Base-by-base conservation (phyloP, 2,113 vertebrate genomes). In the Vulpes vulpes region DNA sequence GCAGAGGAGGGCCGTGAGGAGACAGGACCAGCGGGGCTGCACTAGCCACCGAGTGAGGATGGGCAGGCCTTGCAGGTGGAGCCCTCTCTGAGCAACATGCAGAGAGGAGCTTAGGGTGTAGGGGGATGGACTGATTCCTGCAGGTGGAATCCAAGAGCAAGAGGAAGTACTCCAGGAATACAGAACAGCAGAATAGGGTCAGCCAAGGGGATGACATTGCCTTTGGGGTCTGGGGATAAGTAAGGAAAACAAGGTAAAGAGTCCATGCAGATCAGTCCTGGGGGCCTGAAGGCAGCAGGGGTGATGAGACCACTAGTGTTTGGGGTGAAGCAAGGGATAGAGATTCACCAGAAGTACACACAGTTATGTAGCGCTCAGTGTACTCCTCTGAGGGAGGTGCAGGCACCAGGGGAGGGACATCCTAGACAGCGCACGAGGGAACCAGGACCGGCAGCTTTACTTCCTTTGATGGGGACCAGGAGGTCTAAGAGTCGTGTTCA, bases 281-380 rank as follows among this genome's bases (percentile, higher is more conserved):
- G 38, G 30, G 38, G 25, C 20, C 7, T 4, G 30, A 12, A 19
- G 23, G 25, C 35, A 2, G 59, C 8, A 49, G 59, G 35, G 35
- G 1, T 3, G n/a, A 59, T 0, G 1, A 62, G 81, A 59, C 5
- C 35, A 1, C 9, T 6, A 23, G 35, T 0, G 4, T 17, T 64
- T 11, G 25, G 59, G 35, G 15, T 0, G 9, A 83, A 30, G 25
- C 59, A 43, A 60, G 38, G 25, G 38, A 3, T 12, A 5, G 20
- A 10, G 8, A 23, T 14, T 65, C 64, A 15, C 83, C 2, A 1
- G 12, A 86, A 22, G 14, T 16, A 8, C 60, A 25, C 59, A 25
- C 62, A 5, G 4, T 5, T 3, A 5, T 69, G 64, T 2, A 2
- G 49, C 8, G 2, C 35, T 43, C 38, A 11, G 59, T 65, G 11